phyloP scores from a whole-genome alignment of 2,888 invertebrate genomes.

The Macaria liturata region DNA sequence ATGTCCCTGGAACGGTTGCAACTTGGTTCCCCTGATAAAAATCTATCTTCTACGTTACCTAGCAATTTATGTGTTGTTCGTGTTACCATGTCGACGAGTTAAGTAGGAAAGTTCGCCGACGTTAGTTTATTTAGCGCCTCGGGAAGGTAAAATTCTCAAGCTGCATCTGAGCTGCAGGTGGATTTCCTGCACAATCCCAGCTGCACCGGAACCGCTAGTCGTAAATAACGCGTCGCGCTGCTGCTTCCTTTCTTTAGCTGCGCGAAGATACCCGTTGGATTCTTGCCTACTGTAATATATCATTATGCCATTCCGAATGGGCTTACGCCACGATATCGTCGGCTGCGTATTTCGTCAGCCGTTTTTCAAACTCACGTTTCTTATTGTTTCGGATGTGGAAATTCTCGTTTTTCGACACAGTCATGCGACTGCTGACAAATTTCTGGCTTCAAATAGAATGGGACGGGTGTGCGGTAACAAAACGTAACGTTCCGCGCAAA shows the following conservation, averaged over 20 bases:
- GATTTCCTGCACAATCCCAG: conserved; percentile 62
- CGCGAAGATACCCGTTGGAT: conserved; percentile 54
- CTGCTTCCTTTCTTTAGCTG: conserved; percentile 68
- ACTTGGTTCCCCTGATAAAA: conserved; percentile 73
- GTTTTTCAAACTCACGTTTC: conserved; percentile 35
- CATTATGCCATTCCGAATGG: conserved; percentile 22
- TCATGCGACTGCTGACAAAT: conserved; percentile 33
- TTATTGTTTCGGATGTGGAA: conserved; percentile 33
- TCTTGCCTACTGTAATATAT: conserved; percentile 48
- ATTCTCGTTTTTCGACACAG: conserved; percentile 37
- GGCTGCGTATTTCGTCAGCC: conserved; percentile 25
- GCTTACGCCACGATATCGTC: conserved; percentile 28
- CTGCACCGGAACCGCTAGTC: conserved; percentile 69
- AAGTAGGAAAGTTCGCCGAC: conserved; percentile 16
- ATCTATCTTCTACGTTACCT: conserved; percentile 56
- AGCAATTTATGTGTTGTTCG: conserved; percentile 39
- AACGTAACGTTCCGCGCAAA: conserved; percentile 45
- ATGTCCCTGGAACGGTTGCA: conserved; percentile 74
- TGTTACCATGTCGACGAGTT: conserved; percentile 21
- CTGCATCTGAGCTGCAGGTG: conserved; percentile 47
- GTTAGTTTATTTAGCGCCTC: conserved; percentile 27
- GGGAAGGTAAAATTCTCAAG: conserved; percentile 35
- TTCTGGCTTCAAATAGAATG: conserved; percentile 27
- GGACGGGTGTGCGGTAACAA: conserved; percentile 37
- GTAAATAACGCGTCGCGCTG: conserved; percentile 73